Evolutionary conservation across 2,797 vertebrate species (phyloP).

Genomic region (Sebastolobus alascanus): DNA sequence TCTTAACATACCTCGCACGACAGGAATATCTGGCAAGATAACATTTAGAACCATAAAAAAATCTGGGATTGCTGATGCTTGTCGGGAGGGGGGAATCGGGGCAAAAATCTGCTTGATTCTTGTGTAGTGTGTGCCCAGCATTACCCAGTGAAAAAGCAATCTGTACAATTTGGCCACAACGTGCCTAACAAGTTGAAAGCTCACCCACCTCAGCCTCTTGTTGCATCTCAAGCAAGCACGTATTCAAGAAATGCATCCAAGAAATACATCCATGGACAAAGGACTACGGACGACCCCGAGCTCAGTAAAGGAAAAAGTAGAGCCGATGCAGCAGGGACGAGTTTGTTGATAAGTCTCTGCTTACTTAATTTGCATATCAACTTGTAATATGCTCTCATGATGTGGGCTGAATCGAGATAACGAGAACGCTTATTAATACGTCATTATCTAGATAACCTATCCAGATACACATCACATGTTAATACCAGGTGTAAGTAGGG

Average conservation of each 20-base stretch:
- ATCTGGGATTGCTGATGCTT: no score
- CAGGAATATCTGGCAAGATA: no score
- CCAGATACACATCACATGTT: neutral
- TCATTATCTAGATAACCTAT: constrained; percentile 26
- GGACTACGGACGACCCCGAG: neutral
- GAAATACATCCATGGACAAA: neutral
- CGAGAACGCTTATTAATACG: neutral
- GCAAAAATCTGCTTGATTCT: no score
- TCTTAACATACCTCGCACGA: no score
- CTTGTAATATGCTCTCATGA: constrained; percentile 3
- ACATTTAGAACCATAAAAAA: no score
- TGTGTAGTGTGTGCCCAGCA: no score
- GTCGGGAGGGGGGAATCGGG: no score
- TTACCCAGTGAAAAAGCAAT: neutral
- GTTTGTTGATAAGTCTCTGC: constrained; percentile 12
- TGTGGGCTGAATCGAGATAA: constrained; percentile 7
- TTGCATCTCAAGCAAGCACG: neutral
- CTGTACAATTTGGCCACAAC: neutral
- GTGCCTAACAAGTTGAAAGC: neutral
- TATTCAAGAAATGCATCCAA: neutral
- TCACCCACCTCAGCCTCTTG: neutral
- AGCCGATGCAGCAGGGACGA: neutral
- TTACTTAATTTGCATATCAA: constrained; percentile 14
- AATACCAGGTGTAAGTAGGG: neutral
- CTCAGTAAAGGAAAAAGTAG: neutral